Conservation (phyloP, 2,113 vertebrate genomes). For the Plecotus auritus region DNA sequence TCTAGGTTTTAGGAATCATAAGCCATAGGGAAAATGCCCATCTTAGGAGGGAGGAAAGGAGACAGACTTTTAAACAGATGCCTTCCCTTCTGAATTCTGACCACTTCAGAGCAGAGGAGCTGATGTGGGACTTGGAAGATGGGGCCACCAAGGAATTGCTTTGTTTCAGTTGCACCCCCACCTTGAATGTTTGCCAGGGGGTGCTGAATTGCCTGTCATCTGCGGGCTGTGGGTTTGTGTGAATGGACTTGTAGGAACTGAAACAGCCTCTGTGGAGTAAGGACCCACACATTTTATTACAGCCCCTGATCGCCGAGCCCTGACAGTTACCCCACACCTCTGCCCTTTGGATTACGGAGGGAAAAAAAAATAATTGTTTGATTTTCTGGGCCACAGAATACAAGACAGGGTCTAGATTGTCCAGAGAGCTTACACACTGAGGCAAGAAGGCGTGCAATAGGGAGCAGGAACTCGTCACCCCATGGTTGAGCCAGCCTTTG, state of each 20-base stretch:
- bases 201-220: not conserved
- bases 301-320: conserved; percentile 55
- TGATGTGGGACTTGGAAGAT: not conserved
- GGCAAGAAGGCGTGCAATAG: conserved; percentile 80
- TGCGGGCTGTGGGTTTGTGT: not conserved
- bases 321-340: conserved; percentile 67
- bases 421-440: conserved; percentile 75
- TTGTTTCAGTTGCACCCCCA: not conserved
- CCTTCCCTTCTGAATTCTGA: not conserved
- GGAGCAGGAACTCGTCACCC: conserved; percentile 65
- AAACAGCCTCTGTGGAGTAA: conserved; percentile 43
- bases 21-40: not conserved
- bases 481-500: conserved; percentile 52
- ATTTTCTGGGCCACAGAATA: conserved; percentile 72
- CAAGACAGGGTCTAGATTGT: conserved; percentile 59
- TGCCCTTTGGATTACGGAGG: conserved; percentile 72
- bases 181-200: not conserved
- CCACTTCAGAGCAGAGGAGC: not conserved
- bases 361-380: conserved; percentile 40
- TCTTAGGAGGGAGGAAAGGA: not conserved
- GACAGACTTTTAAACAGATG: not conserved
- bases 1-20: not conserved
- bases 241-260: not conserved
- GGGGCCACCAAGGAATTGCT: not conserved
- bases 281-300: conserved; percentile 68